These are phyloP conservation scores for Streptopelia turtur DNA, from an alignment of 2,797 vertebrate genomes.

Conservation along the genomic window DNA sequence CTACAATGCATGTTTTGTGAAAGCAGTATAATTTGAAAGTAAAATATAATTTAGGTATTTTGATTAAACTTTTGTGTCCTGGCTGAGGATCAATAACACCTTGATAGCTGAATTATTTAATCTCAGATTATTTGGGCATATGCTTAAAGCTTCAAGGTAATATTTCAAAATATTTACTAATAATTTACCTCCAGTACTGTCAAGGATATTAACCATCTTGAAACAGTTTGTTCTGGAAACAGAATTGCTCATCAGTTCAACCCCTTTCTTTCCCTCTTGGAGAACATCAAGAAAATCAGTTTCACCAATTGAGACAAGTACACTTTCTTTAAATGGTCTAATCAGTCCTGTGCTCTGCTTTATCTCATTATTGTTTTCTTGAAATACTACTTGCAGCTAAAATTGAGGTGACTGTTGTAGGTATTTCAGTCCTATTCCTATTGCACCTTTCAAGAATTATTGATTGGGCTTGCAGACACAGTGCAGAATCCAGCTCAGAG, in stretches of 20 bases:
- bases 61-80: background rate
- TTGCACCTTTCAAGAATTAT: background rate
- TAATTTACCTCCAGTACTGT: background rate
- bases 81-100: background rate
- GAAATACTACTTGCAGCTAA: background rate
- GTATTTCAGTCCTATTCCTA: background rate
- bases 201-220: background rate
- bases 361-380: background rate
- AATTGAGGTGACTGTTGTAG: background rate
- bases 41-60: background rate
- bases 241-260: background rate
- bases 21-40: background rate
- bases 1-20: background rate
- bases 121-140: background rate
- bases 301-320: background rate
- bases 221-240: background rate
- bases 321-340: background rate
- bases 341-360: background rate
- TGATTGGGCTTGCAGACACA: background rate
- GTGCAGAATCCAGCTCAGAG: background rate
- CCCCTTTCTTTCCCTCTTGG: background rate
- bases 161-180: constrained; percentile 10
- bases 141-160: background rate
- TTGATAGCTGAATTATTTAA: background rate
- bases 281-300: background rate